Base-by-base conservation (phyloP, 1,140 invertebrate species). In the Pemphigus obesinymphae region DNA sequence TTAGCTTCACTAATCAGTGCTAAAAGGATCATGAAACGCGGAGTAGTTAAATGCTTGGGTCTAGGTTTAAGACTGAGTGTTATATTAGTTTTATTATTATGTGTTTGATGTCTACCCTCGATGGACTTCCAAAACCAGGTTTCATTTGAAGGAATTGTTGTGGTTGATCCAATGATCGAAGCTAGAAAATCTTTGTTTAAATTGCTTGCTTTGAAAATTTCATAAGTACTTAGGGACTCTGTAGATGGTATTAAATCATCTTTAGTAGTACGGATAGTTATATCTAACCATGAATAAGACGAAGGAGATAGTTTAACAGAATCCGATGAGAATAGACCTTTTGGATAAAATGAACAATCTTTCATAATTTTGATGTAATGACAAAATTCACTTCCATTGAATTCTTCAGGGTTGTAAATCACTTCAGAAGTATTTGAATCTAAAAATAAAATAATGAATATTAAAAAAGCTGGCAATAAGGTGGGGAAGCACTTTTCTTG, bases 1-100 rank as follows among this genome's bases (percentile, higher is more conserved):
- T 76, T 80, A 23, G 75, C 78, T 29, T 83, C 82, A n/a, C 75
- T 66, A 15, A 83, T 66, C 2, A 83, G 82, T n/a, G 82, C 82
- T 5, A 83, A 37, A 11, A 83, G 82, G 26, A 61, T 20, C 82
- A 83, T 81, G 40, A 83, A 76, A 70, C 82, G 76, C n/a, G 82
- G 82, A 26, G 76, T 80, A 31, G 53, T 61, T 45, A 80, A 80
- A 63, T 80, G 55, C 26, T 61, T 63, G 5, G 76, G 76, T n/a
- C 55, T 80, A 10, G 76, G 76, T 43, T 80, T 29, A 29, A 80
- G 37, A 63, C 76, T 63, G 20, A 80, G 76, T 0, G 76, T 80
- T 31, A 80, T 80, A n/a, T 80, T 80, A 2, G 76, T n/a, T 34
- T 61, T 80, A n/a, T 61, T 80, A n/a, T 40, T 58, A 29, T 80